Evolutionary conservation across 2,888 invertebrate genomes (phyloP), one percentile per base, ranked within the genome.

Genomic region (Copidosoma aretas): DNA sequence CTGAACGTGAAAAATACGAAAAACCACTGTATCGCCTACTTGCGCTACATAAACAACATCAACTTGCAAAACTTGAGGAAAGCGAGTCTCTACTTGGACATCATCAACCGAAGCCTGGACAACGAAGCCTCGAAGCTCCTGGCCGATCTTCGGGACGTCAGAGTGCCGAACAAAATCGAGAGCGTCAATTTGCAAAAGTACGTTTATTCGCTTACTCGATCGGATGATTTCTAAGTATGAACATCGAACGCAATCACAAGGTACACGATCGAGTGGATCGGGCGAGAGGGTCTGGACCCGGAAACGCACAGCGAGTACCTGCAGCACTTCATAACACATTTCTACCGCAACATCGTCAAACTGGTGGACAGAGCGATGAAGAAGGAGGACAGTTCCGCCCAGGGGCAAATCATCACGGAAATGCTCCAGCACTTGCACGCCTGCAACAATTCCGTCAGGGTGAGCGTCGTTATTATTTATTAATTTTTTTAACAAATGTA

Each of bases 211-310:
- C n/a, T n/a, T n/a, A n/a, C n/a, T n/a, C n/a, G n/a, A n/a, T n/a
- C n/a, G n/a, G n/a, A n/a, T n/a, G n/a, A n/a, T n/a, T n/a, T n/a
- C n/a, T n/a, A n/a, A n/a, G n/a, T n/a, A n/a, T n/a, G n/a, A n/a
- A n/a, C n/a, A n/a, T n/a, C n/a, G n/a, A n/a, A n/a, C n/a, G n/a
- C n/a, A n/a, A n/a, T n/a, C n/a, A n/a, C n/a, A n/a, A 94, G 95
- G 77, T 95, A 95, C 79, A 95, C 94, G 0, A 95, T 98, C 0
- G 97, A 98, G 81, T 98, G 98, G 98, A 94, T 95, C 56, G 97
- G 97, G 0, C 89, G 97, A 60, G 96, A 97, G 81, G 98, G 98
- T 41, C 86, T 98, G 41, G 96, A 97, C 78, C 89, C 90, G 1
- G 96, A 97, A 80, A 95, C 96, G 0, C 97, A 98, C 79, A 90